These are phyloP conservation scores for Gerosis bhagava DNA, from an alignment of 2,888 invertebrate species.

Conservation along the genomic window DNA sequence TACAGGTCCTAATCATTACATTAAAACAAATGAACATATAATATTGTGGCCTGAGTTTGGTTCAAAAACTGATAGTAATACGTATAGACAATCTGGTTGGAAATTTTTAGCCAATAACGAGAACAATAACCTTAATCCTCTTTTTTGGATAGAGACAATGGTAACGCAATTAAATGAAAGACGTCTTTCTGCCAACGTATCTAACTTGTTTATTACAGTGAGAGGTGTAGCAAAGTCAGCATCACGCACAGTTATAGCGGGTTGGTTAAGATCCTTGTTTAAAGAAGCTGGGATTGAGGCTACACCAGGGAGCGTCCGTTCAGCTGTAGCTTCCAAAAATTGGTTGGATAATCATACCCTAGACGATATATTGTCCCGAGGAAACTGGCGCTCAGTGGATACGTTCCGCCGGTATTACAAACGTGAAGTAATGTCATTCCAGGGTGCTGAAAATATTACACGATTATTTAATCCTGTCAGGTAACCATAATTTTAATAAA, in stretches of 20 bases:
- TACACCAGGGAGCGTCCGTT: slow-evolving; percentile 32
- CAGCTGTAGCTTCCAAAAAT: slow-evolving; percentile 14
- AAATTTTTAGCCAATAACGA: slow-evolving; percentile 7
- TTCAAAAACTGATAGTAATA: slow-evolving; percentile 12
- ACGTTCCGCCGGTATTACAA: slow-evolving; percentile 1
- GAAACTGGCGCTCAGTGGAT: slow-evolving; percentile 17
- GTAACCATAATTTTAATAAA: no score
- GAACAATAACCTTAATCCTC: slow-evolving; percentile 14
- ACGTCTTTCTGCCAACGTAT: neutral
- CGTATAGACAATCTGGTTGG: slow-evolving; percentile 22
- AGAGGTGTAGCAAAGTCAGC: slow-evolving; percentile 1
- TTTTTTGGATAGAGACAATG: slow-evolving; percentile 10
- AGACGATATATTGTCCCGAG: slow-evolving; percentile 5
- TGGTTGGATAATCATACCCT: neutral
- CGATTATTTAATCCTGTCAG: neutral
- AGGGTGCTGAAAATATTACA: neutral
- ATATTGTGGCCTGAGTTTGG: slow-evolving; percentile 15
- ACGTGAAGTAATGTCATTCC: neutral
- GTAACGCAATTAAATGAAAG: slow-evolving; percentile 3
- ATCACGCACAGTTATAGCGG: slow-evolving; percentile 1
- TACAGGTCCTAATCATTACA: neutral
- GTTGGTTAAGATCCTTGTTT: neutral
- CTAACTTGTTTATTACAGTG: slow-evolving; percentile 10
- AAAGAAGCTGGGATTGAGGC: slow-evolving; percentile 30
- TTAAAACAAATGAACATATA: slow-evolving; percentile 2